A percentile compares a stretch with the other conserved stretches of the same genome.
Conservation (phyloP, 2,888 invertebrate species). For the Rugalucina vietnamica region DNA sequence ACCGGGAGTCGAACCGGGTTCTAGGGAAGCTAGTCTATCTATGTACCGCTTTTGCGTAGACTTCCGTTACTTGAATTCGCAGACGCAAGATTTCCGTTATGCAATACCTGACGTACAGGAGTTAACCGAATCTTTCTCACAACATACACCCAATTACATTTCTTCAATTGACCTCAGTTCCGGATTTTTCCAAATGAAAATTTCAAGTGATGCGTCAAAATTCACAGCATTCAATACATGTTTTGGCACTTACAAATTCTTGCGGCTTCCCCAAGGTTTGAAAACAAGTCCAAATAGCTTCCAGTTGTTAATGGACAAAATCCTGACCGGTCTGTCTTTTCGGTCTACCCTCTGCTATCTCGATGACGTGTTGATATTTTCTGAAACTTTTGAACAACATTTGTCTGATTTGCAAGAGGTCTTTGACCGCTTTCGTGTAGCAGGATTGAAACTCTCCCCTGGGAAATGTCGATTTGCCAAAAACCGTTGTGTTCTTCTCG, state of each 20-base stretch:
- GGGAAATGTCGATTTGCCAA: conserved; percentile 10
- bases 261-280: conserved; percentile 33
- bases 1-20: not conserved
- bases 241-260: conserved; percentile 36
- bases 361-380: conserved; percentile 45
- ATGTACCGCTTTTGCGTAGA: conserved; percentile 29
- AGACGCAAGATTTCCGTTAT: conserved; percentile 34
- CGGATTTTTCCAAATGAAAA: conserved; percentile 28
- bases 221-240: conserved; percentile 36
- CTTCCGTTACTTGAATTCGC: conserved; percentile 32
- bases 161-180: not conserved
- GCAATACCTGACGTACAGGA: conserved; percentile 32
- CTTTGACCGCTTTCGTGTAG: not conserved
- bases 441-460: conserved; percentile 12
- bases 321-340: conserved; percentile 39
- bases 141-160: not conserved
- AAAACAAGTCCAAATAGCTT: conserved; percentile 36
- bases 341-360: conserved; percentile 37
- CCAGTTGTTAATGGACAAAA: conserved; percentile 41
- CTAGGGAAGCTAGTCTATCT: conserved; percentile 19
- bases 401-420: conserved; percentile 27
- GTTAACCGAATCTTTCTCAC: not conserved
- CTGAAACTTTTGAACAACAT: conserved; percentile 34
- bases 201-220: conserved; percentile 11
- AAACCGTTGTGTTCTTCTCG: not conserved